These are phyloP conservation scores for Mormyrus lacerda DNA, from an alignment of 2,113 vertebrate species.

Conservation along the genomic window DNA sequence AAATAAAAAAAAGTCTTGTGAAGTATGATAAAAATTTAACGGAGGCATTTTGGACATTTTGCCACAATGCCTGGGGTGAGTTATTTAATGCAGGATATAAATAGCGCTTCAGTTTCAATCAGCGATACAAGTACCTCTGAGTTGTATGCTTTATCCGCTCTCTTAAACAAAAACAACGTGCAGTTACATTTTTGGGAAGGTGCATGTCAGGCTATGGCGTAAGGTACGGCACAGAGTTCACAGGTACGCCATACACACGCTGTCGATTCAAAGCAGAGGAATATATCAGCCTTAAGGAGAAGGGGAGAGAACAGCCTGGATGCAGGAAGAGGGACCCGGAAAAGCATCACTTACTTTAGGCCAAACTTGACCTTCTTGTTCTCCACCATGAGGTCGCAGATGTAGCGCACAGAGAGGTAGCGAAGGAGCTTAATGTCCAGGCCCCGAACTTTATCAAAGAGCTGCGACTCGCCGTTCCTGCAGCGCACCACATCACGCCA, in stretches of 20 bases:
- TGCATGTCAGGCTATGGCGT: neutral
- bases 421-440: conserved; percentile 91
- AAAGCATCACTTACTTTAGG: conserved; percentile 76
- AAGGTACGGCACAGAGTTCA: neutral
- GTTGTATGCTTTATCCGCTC: too few species aligned
- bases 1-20: neutral
- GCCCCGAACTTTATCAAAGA: conserved; percentile 95
- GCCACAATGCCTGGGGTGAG: neutral
- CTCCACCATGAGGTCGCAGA: conserved; percentile 98
- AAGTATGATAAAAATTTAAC: neutral
- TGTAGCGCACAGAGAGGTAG: conserved; percentile 88
- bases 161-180: neutral
- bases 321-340: neutral
- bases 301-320: neutral
- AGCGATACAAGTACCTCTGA: too few species aligned
- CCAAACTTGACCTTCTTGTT: conserved; percentile 99
- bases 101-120: neutral
- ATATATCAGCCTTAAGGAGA: neutral
- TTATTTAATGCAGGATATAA: neutral
- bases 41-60: neutral
- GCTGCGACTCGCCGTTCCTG: conserved; percentile 90
- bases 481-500: conserved; percentile 21
- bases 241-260: neutral
- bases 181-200: neutral
- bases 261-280: neutral